Percentiles rank a stretch among this genome's conserved stretches.
Conservation (phyloP, 2,888 invertebrate genomes). For the Slavum lentiscoides region DNA sequence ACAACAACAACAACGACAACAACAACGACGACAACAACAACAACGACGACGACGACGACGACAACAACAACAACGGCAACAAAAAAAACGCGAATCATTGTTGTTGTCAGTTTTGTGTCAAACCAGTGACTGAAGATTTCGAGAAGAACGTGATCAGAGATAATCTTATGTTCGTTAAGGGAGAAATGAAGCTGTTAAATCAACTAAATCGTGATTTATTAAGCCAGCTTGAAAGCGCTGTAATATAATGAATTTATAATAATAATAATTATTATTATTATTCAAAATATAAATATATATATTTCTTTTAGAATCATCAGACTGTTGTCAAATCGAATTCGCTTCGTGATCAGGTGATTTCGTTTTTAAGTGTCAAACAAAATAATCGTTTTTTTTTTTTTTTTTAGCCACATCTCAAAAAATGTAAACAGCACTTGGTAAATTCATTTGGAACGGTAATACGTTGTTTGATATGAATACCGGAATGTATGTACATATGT, state of each 20-base stretch:
- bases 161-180: slow-evolving; percentile 14
- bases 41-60: too few species aligned
- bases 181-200: slow-evolving; percentile 14
- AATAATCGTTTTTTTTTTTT: too few species aligned
- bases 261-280: background rate
- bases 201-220: slow-evolving; percentile 20
- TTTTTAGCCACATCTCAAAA: too few species aligned
- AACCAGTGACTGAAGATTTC: background rate
- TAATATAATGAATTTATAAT: background rate
- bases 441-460: too few species aligned
- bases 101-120: background rate
- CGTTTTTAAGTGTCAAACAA: background rate
- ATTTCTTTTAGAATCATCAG: slow-evolving; percentile 24
- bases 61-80: too few species aligned
- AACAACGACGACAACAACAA: too few species aligned
- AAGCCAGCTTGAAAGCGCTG: background rate
- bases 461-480: too few species aligned
- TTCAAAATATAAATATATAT: background rate
- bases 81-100: background rate
- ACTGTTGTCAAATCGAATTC: background rate
- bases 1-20: too few species aligned
- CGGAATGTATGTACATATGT: too few species aligned
- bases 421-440: too few species aligned
- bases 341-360: slow-evolving; percentile 1
- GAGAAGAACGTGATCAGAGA: slow-evolving; percentile 22